These are phyloP conservation scores for Chitala chitala DNA, from an alignment of 2,113 vertebrate genomes.

Conservation along the genomic window DNA sequence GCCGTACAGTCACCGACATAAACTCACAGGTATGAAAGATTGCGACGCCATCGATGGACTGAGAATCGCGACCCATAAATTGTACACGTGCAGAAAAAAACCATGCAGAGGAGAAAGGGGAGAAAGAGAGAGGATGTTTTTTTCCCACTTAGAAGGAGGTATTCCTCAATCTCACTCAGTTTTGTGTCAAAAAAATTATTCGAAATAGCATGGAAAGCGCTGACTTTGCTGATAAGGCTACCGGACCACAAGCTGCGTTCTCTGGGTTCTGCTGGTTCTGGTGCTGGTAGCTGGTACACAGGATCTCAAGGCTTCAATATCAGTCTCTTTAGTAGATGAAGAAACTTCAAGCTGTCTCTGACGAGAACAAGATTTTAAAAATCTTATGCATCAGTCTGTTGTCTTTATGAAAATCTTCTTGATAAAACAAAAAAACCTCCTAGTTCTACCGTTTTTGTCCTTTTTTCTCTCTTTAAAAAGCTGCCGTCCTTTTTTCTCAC, in stretches of 20 bases:
- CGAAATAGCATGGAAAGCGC: background rate
- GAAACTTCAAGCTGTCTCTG: background rate
- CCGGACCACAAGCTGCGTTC: background rate
- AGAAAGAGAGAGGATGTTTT: background rate
- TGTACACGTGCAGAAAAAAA: background rate
- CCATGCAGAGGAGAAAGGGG: no score
- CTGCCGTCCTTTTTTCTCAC: background rate
- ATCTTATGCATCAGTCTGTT: background rate
- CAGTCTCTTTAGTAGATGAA: background rate
- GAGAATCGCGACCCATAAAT: no score
- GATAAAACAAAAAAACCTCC: background rate
- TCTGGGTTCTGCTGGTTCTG: background rate
- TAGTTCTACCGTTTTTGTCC: background rate
- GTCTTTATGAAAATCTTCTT: background rate
- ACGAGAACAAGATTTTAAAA: background rate
- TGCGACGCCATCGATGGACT: no score
- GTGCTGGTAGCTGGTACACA: background rate
- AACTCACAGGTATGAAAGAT: no score
- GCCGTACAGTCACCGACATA: no score
- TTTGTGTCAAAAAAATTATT: background rate
- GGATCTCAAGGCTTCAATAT: background rate
- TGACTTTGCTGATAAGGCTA: background rate
- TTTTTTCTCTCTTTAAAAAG: background rate
- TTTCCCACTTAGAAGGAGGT: background rate
- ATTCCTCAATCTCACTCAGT: slow-evolving; percentile 2